Evolutionary conservation across 2,113 vertebrate species (phyloP).

Genomic region (Malurus cyaneus): DNA sequence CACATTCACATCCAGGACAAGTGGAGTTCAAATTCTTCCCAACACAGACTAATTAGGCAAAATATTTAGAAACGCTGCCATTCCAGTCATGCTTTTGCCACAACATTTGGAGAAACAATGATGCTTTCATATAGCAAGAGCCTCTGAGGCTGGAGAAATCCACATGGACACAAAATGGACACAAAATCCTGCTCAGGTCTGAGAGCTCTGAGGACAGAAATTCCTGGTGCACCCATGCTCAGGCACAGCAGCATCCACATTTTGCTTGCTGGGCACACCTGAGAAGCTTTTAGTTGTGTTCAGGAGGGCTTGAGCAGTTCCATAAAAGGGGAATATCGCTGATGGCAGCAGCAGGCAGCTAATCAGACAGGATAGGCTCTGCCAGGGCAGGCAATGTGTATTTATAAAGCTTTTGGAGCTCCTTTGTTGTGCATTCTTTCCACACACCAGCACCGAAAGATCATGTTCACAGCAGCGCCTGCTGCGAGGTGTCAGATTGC

Average conservation of each 20-base stretch:
- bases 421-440: conserved; percentile 21
- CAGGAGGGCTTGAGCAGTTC: background rate
- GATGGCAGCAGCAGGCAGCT: background rate
- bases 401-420: conserved; percentile 16
- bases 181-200: background rate
- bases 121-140: background rate
- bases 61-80: conserved; percentile 51
- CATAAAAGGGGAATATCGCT: background rate
- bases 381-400: conserved; percentile 5
- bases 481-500: background rate
- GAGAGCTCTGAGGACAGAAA: background rate
- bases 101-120: conserved; percentile 38
- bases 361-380: background rate
- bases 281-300: background rate
- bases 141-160: background rate
- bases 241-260: background rate
- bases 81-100: conserved; percentile 16
- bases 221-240: background rate
- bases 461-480: conserved; percentile 7
- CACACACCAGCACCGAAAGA: background rate
- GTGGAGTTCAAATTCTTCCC: conserved; percentile 60
- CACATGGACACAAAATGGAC: background rate
- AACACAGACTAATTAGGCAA: conserved; percentile 59
- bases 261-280: background rate
- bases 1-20: conserved; percentile 13